Base-by-base conservation (phyloP, 2,113 vertebrate genomes). In the Cyprinus carpio region DNA sequence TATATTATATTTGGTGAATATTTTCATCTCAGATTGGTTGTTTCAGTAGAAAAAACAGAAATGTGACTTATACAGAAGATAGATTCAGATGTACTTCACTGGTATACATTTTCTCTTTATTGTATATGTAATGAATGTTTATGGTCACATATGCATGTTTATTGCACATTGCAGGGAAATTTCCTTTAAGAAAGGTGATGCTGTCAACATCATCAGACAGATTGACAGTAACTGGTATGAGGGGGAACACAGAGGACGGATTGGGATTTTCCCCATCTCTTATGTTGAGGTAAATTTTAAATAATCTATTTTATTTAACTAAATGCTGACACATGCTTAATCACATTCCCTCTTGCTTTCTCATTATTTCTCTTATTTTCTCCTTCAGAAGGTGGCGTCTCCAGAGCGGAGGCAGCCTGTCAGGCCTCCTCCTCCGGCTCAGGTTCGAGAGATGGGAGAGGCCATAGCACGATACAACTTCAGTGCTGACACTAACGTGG, bases 191-290 rank as follows among this genome's bases (percentile, higher is more conserved):
- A 99, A 99, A 93, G 98, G 98, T 51, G 97, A 99, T 80, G 96
- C 97, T 1, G 94, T 99, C 87, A 98, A 97, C 92, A 97, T 99
- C 93, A 96, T 99, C 94, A 96, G 98, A 92, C 98, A 98, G 93
- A 97, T 99, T 81, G 98, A 99, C 95, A 97, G 95, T 89, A 99
- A 99, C 93, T 99, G 98, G 98, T 99, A 97, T 81, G 98, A 99
- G 89, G 98, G 98, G 84, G 98, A 99, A 84, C 96, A 97, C 86
- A 94, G 94, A 0, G 98, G 97, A 78, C 94, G 93, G 89, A 95
- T 99, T 76, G 98, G 98, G 84, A 99, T 99, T 89, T 97, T 99
- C 81, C 98, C 98, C 0, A 96, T 99, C 92, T 97, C 98, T 0
- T 99, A 99, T 1, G 96, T 99, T 1, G 97, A 99, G 95, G 98